Conservation (phyloP, 2,797 vertebrate genomes). For the Gadopsis marmoratus region DNA sequence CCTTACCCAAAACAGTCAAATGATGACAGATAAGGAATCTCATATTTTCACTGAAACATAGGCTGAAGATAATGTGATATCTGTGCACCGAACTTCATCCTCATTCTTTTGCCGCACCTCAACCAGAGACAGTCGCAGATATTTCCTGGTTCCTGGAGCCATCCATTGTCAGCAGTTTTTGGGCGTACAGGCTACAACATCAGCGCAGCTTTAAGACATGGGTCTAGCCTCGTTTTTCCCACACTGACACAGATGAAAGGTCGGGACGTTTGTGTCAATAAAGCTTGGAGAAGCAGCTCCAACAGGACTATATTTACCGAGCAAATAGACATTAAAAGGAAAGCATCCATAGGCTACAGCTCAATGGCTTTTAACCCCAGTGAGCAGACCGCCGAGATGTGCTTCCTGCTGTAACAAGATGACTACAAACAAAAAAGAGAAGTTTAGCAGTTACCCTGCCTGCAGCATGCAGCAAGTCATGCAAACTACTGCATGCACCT, state of each 20-base stretch:
- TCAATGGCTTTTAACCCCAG: conserved; percentile 20
- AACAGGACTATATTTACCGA: conserved; percentile 50
- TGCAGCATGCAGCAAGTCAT: background rate
- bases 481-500: background rate
- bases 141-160: conserved; percentile 70
- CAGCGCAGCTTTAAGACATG: background rate
- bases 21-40: background rate
- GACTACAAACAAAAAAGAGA: background rate
- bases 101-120: conserved; percentile 35
- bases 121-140: conserved; percentile 15
- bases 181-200: background rate
- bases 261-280: conserved; percentile 43
- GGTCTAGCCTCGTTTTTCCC: conserved; percentile 20
- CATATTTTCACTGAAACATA: background rate
- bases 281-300: conserved; percentile 22
- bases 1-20: background rate
- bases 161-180: conserved; percentile 60
- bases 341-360: conserved; percentile 22
- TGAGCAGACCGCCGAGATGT: conserved; percentile 21
- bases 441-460: background rate
- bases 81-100: conserved; percentile 3
- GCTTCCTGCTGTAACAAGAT: conserved; percentile 43
- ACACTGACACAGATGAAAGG: conserved; percentile 45
- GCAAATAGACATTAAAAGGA: conserved; percentile 58
- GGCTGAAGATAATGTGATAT: background rate